Evolutionary conservation across 2,888 invertebrate genomes (phyloP).

Genomic region (Macrophya annulata): DNA sequence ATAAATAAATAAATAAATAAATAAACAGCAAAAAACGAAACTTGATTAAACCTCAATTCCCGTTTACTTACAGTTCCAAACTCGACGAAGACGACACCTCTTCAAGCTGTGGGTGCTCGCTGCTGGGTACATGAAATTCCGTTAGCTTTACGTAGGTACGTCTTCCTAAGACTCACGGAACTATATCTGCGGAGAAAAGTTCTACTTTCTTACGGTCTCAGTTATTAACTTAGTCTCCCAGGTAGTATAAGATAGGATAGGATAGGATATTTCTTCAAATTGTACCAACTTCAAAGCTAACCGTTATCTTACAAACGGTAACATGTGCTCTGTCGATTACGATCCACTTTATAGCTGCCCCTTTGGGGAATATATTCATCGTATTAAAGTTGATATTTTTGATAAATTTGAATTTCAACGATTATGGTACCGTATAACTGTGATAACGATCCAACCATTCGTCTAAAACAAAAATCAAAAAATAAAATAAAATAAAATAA

Average conservation of each 20-base stretch:
- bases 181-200: conserved; percentile 46
- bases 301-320: conserved; percentile 27
- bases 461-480: background rate
- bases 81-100: conserved; percentile 27
- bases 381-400: too few species aligned
- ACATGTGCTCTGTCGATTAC: background rate
- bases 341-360: background rate
- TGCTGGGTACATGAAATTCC: conserved; percentile 49
- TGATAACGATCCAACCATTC: background rate
- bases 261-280: background rate
- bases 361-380: too few species aligned
- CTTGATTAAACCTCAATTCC: conserved; percentile 14
- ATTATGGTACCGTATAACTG: too few species aligned
- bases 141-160: conserved; percentile 26
- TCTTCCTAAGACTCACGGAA: conserved; percentile 38
- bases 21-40: background rate
- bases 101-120: conserved; percentile 30
- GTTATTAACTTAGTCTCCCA: conserved; percentile 32
- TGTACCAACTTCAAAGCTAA: conserved; percentile 16
- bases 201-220: conserved; percentile 45
- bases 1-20: background rate
- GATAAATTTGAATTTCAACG: too few species aligned
- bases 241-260: background rate
- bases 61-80: background rate
- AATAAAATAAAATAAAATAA: background rate